These are phyloP conservation scores for Phania funesta DNA, from an alignment of 2,888 invertebrate genomes.

Conservation along the genomic window DNA sequence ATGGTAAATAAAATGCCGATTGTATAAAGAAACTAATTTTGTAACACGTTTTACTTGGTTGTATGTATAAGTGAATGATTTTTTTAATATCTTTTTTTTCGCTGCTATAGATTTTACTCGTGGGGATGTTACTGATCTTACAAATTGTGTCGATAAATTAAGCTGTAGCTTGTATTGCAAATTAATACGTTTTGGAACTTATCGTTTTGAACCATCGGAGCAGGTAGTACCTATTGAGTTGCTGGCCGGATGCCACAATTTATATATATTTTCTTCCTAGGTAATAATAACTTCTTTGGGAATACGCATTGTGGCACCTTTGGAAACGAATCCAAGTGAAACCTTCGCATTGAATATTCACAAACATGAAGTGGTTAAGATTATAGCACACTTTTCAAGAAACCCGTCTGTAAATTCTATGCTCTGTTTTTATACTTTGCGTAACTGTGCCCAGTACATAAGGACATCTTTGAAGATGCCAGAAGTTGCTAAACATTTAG, in stretches of 20 bases:
- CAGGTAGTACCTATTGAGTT: conserved; percentile 82
- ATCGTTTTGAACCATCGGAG: conserved; percentile 88
- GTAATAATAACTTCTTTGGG: conserved; percentile 83
- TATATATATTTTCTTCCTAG: conserved; percentile 75
- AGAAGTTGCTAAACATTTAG: conserved; percentile 63
- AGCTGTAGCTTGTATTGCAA: conserved; percentile 85
- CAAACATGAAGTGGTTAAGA: conserved; percentile 86
- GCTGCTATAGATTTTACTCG: conserved; percentile 81
- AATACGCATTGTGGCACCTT: conserved; percentile 84
- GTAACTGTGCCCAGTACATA: conserved; percentile 85
- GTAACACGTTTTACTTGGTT: conserved; percentile 36
- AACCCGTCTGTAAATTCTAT: conserved; percentile 83
- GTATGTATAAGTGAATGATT: neutral
- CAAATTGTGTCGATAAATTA: conserved; percentile 80
- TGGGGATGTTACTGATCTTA: conserved; percentile 81
- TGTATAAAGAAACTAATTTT: neutral
- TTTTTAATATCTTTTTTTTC: neutral
- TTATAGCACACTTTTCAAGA: conserved; percentile 89
- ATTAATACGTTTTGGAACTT: conserved; percentile 91
- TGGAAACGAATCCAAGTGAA: conserved; percentile 81
- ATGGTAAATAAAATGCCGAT: conserved; percentile 31
- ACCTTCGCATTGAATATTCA: conserved; percentile 85
- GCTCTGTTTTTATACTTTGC: conserved; percentile 89
- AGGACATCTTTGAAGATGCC: conserved; percentile 86
- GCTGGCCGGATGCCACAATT: neutral